Conservation (phyloP, 2,113 vertebrate species). For the Procavia capensis region DNA sequence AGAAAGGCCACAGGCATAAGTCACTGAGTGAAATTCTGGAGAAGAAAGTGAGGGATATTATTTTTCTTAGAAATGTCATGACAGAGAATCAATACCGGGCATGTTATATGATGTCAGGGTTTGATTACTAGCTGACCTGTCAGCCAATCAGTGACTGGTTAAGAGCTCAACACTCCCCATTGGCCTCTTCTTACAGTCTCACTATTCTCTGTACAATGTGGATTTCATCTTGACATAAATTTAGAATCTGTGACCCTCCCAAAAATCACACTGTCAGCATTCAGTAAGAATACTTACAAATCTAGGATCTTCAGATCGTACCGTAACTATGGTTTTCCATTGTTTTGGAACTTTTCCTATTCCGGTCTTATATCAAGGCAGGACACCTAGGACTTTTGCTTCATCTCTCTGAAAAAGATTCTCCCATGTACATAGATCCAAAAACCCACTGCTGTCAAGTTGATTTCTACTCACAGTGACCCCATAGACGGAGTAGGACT, state of each 20-base stretch:
- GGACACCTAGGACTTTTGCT: background rate
- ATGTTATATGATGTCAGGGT: slow-evolving; percentile 10
- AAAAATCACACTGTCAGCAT: slow-evolving; percentile 71
- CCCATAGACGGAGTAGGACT: too few relatives aligned
- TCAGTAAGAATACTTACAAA: slow-evolving; percentile 75
- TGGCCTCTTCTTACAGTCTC: slow-evolving; percentile 38
- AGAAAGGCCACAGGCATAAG: background rate
- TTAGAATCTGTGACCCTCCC: slow-evolving; percentile 66
- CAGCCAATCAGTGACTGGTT: background rate
- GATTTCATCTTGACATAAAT: slow-evolving; percentile 49
- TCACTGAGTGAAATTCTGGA: slow-evolving; percentile 18
- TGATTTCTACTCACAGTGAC: too few relatives aligned
- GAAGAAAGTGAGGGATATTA: background rate
- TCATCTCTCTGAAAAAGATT: background rate
- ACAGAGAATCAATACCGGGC: slow-evolving; percentile 9
- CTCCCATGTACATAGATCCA: too few relatives aligned
- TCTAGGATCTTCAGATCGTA: slow-evolving; percentile 41
- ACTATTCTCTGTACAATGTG: background rate
- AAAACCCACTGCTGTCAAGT: too few relatives aligned
- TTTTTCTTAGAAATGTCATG: slow-evolving; percentile 54
- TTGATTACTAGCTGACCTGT: slow-evolving; percentile 41
- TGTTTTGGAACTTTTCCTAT: slow-evolving; percentile 11
- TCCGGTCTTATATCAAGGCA: background rate
- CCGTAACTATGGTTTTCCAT: slow-evolving; percentile 72
- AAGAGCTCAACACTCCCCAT: background rate